A percentile compares a stretch with the other conserved stretches of the same genome.
Conservation (phyloP, 1,140 invertebrate species). For the Phthorimaea operculella region DNA sequence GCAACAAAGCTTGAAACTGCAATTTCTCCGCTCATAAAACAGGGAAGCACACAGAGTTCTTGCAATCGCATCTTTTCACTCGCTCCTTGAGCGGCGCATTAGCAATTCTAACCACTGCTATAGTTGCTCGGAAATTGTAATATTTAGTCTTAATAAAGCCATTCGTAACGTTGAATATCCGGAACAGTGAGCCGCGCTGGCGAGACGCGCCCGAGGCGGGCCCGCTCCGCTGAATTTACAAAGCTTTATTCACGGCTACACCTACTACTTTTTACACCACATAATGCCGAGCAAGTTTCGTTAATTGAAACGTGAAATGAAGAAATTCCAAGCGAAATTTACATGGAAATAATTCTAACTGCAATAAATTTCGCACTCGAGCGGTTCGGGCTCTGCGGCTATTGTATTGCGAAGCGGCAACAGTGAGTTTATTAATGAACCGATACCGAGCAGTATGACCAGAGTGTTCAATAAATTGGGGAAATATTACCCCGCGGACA, state of each 20-base stretch:
- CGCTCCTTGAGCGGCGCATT: conserved; percentile 41
- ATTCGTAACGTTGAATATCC: conserved; percentile 59
- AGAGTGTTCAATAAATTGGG: conserved; percentile 42
- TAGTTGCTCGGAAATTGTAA: conserved; percentile 58
- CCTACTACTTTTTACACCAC: conserved; percentile 23
- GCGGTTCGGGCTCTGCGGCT: conserved; percentile 25
- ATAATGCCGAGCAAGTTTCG: conserved; percentile 9
- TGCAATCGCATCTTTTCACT: conserved; percentile 58
- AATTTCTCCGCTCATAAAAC: conserved; percentile 57
- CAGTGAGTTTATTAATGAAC: conserved; percentile 51
- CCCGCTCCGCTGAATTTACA: conserved; percentile 39
- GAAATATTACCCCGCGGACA: conserved; percentile 31
- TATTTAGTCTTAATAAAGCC: conserved; percentile 64
- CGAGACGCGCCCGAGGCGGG: conserved; percentile 32
- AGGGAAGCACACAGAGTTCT: conserved; percentile 29
- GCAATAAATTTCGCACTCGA: conserved; percentile 35
- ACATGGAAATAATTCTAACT: conserved; percentile 32
- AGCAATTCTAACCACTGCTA: conserved; percentile 57
- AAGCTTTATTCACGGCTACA: conserved; percentile 41
- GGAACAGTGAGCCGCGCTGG: conserved; percentile 35
- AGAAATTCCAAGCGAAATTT: neutral
- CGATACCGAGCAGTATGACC: conserved; percentile 37
- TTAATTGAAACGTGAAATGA: conserved; percentile 27
- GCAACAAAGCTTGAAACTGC: conserved; percentile 46
- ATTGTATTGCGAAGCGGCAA: conserved; percentile 27